phyloP scores from a whole-genome alignment of 2,797 vertebrate genomes.

The Champsocephalus gunnari region DNA sequence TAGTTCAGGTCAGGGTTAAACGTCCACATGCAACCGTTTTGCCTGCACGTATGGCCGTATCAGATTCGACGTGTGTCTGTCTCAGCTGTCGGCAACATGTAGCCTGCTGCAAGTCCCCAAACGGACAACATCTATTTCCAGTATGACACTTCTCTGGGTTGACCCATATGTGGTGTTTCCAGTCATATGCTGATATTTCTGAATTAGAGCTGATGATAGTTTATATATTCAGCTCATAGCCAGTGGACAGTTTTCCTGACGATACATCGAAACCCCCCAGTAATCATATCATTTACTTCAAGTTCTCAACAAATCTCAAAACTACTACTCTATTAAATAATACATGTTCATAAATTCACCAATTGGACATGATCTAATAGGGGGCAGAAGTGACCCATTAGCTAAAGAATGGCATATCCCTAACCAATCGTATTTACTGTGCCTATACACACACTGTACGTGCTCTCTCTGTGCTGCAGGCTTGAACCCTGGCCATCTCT shows the following conservation, averaged over 20 bases:
- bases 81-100: conserved; percentile 33
- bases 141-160: conserved; percentile 16
- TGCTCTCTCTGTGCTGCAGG: conserved; percentile 39
- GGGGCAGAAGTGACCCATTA: not conserved
- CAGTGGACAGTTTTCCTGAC: not conserved
- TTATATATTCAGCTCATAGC: not conserved
- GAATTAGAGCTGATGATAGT: not conserved
- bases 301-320: too few species aligned
- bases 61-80: conserved; percentile 12
- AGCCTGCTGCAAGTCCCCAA: conserved; percentile 10
- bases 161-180: conserved; percentile 1
- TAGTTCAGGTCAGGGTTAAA: not conserved
- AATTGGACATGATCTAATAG: not conserved
- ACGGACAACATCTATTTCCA: conserved; percentile 33
- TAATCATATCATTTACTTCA: not conserved
- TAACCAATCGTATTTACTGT: not conserved
- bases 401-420: not conserved
- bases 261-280: not conserved
- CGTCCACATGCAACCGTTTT: not conserved
- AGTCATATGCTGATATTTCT: conserved; percentile 1
- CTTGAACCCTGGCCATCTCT: conserved; percentile 64
- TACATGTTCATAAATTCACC: not conserved
- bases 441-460: conserved; percentile 16
- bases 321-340: not conserved
- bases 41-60: conserved; percentile 17